Conservation (phyloP, 2,888 invertebrate species). For the Philonicus albiceps region DNA sequence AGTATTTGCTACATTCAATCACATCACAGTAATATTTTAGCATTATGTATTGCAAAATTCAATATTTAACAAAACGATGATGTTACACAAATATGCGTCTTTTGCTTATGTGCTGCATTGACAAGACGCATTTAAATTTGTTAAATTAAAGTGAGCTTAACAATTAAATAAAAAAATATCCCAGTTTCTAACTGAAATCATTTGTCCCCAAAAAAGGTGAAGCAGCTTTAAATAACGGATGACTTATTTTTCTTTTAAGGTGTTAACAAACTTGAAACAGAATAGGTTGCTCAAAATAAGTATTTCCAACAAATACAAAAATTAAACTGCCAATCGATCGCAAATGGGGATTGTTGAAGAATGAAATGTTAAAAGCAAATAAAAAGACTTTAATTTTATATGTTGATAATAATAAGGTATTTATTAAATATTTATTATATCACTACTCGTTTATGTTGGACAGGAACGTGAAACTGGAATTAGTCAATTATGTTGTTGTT, state of each 20-base stretch:
- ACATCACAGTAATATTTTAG: neutral
- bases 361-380: conserved; percentile 36
- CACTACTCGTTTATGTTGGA: conserved; percentile 23
- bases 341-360: conserved; percentile 36
- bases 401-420: conserved; percentile 34
- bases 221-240: neutral
- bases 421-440: conserved; percentile 27
- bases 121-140: neutral
- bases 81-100: neutral
- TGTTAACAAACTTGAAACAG: conserved; percentile 39
- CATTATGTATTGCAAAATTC: neutral
- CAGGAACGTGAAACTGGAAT: conserved; percentile 33
- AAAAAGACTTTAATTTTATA: conserved; percentile 39
- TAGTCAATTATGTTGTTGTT: conserved; percentile 41
- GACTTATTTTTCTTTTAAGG: conserved; percentile 41
- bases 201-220: conserved; percentile 13
- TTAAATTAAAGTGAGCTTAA: neutral
- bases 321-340: conserved; percentile 38
- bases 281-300: conserved; percentile 39
- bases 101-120: neutral
- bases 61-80: neutral
- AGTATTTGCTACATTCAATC: neutral
- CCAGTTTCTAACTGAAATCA: conserved; percentile 10
- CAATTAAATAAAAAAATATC: neutral
- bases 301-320: conserved; percentile 16